phyloP scores from a whole-genome alignment of 2,888 invertebrate species.

The Andrena marginata region DNA sequence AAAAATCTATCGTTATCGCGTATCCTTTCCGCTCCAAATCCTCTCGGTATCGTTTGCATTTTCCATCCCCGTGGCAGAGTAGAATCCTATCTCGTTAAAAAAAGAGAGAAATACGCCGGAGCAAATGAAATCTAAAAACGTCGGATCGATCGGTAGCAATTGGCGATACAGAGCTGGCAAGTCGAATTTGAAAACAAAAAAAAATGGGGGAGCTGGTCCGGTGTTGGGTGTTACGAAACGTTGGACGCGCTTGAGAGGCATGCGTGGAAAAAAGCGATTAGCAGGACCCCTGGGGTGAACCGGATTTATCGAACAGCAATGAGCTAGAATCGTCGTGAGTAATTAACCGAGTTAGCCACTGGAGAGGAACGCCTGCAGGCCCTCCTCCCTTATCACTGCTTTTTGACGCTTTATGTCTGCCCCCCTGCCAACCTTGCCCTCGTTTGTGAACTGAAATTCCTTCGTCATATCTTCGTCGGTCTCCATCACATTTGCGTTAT shows the following conservation, averaged over 20 bases:
- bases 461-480: not conserved
- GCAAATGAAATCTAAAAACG: not conserved
- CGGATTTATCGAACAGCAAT: constrained; percentile 63
- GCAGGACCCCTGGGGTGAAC: constrained; percentile 64
- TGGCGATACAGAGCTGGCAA: not conserved
- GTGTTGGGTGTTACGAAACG: constrained; percentile 26
- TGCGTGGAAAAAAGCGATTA: constrained; percentile 71
- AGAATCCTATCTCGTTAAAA: not conserved
- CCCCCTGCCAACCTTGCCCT: not conserved
- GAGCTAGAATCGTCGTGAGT: constrained; percentile 57
- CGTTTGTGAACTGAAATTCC: not conserved
- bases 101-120: not conserved
- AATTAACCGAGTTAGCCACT: constrained; percentile 67
- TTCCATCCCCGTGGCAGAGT: not conserved
- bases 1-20: not conserved
- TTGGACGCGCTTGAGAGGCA: constrained; percentile 51
- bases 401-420: constrained; percentile 21
- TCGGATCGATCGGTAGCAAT: not conserved
- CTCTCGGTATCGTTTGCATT: not conserved
- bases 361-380: constrained; percentile 12
- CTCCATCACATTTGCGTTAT: too few relatives aligned
- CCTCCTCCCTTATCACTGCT: not conserved
- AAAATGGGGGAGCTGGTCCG: not conserved
- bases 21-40: not conserved
- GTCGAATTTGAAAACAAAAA: constrained; percentile 35